Evolutionary conservation across 2,113 vertebrate species (phyloP), one percentile per base, ranked within the genome.

Genomic region (Leptobrachium leishanense): DNA sequence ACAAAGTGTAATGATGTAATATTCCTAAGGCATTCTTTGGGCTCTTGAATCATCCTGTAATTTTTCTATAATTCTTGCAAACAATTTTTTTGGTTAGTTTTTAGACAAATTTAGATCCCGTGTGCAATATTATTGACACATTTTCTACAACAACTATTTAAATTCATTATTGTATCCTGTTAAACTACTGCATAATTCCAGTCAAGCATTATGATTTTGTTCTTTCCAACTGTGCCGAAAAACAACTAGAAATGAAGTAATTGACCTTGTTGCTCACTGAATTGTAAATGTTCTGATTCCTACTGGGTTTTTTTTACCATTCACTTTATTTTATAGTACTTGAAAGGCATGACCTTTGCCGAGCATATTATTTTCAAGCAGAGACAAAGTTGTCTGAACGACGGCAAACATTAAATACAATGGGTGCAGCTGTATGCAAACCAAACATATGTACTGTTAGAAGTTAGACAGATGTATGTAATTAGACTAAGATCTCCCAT

Each of bases 151-250:
- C 55, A n/a, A 67, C 31, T 79, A 72, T 79, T 66, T 65, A 65
- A 73, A 62, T 79, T 79, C 77, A 74, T 74, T 74, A 74, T 74
- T 80, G 67, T 80, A 59, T 65, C 13, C 15, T 74, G 68, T 59
- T 74, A 74, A 80, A 62, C 62, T 74, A 31, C 46, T 68, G 68
- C 71, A 73, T 68, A 80, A 74, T 74, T 70, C 67, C 71, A 80
- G 71, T 80, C 77, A 80, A 74, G 77, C 70, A 80, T 80, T 80
- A 80, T 80, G 70, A 74, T 74, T 80, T 80, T 68, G 50, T 80
- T 80, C 77, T 74, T 64, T 74, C 77, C 70, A 11, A 74, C 77
- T 74, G 77, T 80, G 77, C 71, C 74, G 64, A 80, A 74, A 79
- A 80, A 80, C 71, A 74, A 54, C 59, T 79, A 74, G 77, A 54